Conservation (phyloP, 2,888 invertebrate species). For the Sesia bembeciformis region DNA sequence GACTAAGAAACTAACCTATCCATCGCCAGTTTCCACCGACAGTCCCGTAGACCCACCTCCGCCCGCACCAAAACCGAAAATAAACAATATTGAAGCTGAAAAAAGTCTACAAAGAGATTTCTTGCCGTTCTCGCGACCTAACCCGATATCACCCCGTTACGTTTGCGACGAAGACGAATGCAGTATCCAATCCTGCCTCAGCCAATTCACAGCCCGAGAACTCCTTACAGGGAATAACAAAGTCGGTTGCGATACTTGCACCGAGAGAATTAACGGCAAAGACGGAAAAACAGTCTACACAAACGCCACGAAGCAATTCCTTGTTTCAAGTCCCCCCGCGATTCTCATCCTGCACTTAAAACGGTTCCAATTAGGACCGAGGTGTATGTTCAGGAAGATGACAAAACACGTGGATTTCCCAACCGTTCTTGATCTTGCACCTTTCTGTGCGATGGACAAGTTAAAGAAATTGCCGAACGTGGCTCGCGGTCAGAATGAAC, state of each 20-base stretch:
- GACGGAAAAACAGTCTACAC: conserved; percentile 85
- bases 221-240: conserved; percentile 93
- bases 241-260: conserved; percentile 94
- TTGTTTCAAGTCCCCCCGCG: conserved; percentile 93
- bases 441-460: conserved; percentile 86
- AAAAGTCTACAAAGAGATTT: conserved; percentile 37
- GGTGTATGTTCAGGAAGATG: conserved; percentile 86
- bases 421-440: conserved; percentile 87
- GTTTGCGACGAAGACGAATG: conserved; percentile 85
- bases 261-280: conserved; percentile 79
- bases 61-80: conserved; percentile 32
- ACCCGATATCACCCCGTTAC: conserved; percentile 78
- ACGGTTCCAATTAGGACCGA: conserved; percentile 89
- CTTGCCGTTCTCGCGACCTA: conserved; percentile 44
- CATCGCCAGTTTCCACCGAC: conserved; percentile 32
- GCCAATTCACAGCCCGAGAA: conserved; percentile 93
- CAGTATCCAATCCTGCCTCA: conserved; percentile 91
- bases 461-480: conserved; percentile 76
- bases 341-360: conserved; percentile 96
- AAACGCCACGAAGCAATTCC: conserved; percentile 87
- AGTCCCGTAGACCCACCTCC: conserved; percentile 26
- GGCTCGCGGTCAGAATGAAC: conserved; percentile 75
- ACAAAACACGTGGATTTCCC: conserved; percentile 92
- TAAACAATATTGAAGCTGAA: conserved; percentile 41
- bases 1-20: conserved; percentile 26